A percentile compares a stretch with the other conserved stretches of the same genome.
Evolutionary conservation across 2,113 vertebrate genomes (phyloP).

Genomic region (Motacilla tschutschensis): DNA sequence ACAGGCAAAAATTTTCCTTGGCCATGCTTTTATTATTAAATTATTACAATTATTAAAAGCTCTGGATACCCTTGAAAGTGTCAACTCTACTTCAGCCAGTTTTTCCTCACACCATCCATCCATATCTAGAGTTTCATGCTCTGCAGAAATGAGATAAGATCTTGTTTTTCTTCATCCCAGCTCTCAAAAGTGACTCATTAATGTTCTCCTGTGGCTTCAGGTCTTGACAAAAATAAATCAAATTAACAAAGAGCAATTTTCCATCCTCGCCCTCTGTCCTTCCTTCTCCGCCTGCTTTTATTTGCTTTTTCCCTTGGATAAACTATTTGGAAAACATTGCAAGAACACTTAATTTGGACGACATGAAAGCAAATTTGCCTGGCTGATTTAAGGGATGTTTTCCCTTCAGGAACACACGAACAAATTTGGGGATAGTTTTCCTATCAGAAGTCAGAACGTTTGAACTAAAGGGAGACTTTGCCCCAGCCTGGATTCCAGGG

Average conservation of each 20-base stretch:
- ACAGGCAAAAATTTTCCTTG: neutral
- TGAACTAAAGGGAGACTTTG: neutral
- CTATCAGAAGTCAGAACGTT: constrained; percentile 10
- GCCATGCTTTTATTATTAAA: neutral
- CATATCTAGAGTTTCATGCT: rapidly evolving
- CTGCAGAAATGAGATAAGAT: neutral
- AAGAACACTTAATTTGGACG: constrained; percentile 32
- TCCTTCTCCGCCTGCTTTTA: neutral
- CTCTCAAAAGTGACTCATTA: neutral
- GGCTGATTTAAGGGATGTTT: constrained; percentile 33
- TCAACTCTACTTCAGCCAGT: neutral
- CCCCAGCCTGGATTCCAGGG: constrained; percentile 6
- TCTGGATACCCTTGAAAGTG: neutral
- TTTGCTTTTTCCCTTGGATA: neutral
- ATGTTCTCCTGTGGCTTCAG: neutral
- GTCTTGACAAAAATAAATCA: neutral
- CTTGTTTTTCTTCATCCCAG: neutral
- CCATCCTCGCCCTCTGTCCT: neutral
- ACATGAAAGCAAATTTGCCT: neutral
- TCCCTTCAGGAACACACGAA: neutral
- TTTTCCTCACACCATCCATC: neutral
- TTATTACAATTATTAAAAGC: neutral
- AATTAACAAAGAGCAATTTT: neutral
- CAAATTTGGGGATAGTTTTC: constrained; percentile 24
- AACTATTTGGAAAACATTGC: constrained; percentile 23